Base-by-base conservation (phyloP, 2,888 invertebrate genomes). In the Andricus quercusramuli region DNA sequence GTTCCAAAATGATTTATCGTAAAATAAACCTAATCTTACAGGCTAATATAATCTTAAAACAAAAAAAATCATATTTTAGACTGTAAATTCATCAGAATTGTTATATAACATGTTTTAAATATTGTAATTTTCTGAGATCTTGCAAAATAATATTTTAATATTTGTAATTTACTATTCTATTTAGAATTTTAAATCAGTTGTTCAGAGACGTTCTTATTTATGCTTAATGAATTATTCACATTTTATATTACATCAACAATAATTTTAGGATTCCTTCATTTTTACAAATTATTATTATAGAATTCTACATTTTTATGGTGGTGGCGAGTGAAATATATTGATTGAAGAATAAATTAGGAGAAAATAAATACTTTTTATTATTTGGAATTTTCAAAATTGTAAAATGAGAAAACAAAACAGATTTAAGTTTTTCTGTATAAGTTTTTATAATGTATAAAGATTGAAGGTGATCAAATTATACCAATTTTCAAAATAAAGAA, bases 161-260 rank as follows among this genome's bases (percentile, higher is more conserved):
- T 37, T 78, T 59, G 64, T 70, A 78, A 68, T 56, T 44, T 64
- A n/a, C 20, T 25, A 78, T 78, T 78, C 64, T n/a, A 76, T 25
- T 32, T 37, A 51, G 70, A 78, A 67, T 70, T 17, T n/a, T 67
- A 44, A 67, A 80, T 67, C 56, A n/a, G 20, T 80, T 32, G 32
- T 17, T 80, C 22, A 65, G n/a, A 74, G 41, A 51, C n/a, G 17
- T 51, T 20, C 20, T 51, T 56, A 44, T 79, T 70, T n/a, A 41
- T 62, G 62, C 29, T 17, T 29, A 37, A 44, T 51, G 32, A 76
- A 32, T 74, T 25, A 47, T 76, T 81, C 77, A 56, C 59, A 32
- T 67, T 78, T 77, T 70, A 22, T 51, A 51, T 47, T n/a, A 44
- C 32, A 17, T 70, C 22, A 25, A 25, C 20, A 22, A 70, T 32